Base-by-base conservation (phyloP, 2,888 invertebrate species). In the Rugalucina vietnamica region DNA sequence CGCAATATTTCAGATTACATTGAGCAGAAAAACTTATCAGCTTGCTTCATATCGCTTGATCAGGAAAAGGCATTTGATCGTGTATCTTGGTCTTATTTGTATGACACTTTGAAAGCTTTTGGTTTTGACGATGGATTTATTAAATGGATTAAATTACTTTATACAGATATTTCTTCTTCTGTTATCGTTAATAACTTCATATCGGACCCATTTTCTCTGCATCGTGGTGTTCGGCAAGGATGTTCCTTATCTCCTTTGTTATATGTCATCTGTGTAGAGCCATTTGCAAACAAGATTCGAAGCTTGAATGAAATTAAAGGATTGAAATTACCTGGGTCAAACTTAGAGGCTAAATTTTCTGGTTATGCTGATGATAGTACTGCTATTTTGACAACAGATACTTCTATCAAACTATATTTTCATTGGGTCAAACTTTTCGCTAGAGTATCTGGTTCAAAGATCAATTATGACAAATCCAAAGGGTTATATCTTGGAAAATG, bases 401-500 rank as follows among this genome's bases (percentile, higher is more conserved):
- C n/a, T 54, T 54, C 54, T 54, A 54, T 54, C n/a, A 18, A 54
- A 14, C 5, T 21, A 18, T 54, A 54, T 54, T 54, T 54, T 21
- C 21, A 54, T 21, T 54, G 54, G 54, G 54, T 54, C 4, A 54
- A 54, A 54, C 54, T 14, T n/a, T 54, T 54, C n/a, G 54, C 21
- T 54, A 54, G 21, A 21, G 21, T 54, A 4, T 65, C 60, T 2
- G 60, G 60, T 5, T 60, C 60, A 8, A 60, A 60, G 29, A 29
- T 60, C 29, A 60, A 27, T 27, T 60, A 60, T 27, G 60, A 60
- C 29, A 60, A 60, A 60, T 81, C 85, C n/a, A 81, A 79, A 57
- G 86, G 86, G 10, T 39, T 88, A 34, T 88, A 57, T 73, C 50
- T 83, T 54, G 86, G 88, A 4, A 86, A 88, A 79, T 88, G 84